These are phyloP conservation scores for Taenioides sp. DNA, from an alignment of 2,797 vertebrate species.

Conservation along the genomic window DNA sequence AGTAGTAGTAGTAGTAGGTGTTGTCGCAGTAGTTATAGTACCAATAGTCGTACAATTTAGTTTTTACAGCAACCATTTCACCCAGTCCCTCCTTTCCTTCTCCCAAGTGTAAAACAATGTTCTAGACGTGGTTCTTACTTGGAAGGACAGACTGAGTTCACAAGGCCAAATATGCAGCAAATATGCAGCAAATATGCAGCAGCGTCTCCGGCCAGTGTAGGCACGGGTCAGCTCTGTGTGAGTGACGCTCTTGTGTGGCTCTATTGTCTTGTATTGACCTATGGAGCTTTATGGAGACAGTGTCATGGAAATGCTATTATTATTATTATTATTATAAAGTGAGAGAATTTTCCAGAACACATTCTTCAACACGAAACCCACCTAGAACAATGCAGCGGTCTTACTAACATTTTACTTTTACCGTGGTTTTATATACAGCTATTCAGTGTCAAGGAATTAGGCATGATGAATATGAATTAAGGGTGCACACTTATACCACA, in stretches of 20 bases:
- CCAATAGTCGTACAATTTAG: no score
- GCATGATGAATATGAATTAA: no score
- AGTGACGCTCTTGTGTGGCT: slow-evolving; percentile 60
- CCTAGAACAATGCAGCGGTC: slow-evolving; percentile 5
- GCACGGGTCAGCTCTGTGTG: slow-evolving; percentile 47
- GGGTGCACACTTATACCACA: no score
- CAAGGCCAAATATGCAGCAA: slow-evolving; percentile 26
- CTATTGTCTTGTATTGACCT: slow-evolving; percentile 62
- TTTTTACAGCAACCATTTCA: no score
- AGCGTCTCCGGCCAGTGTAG: slow-evolving; percentile 50
- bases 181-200: slow-evolving; percentile 47
- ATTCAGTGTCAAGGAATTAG: no score
- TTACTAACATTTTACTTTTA: no score
- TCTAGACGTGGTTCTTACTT: neutral
- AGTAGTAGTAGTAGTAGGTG: no score
- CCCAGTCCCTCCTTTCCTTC: neutral
- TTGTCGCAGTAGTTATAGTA: no score
- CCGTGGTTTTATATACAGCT: no score
- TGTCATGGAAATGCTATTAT: slow-evolving; percentile 55
- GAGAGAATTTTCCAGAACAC: slow-evolving; percentile 48
- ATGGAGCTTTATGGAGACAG: slow-evolving; percentile 54
- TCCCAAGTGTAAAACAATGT: neutral
- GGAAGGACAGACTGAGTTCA: neutral
- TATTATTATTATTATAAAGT: slow-evolving; percentile 60
- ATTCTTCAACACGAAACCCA: slow-evolving; percentile 45